Conservation (phyloP, 2,797 vertebrate genomes). For the Pipistrellus kuhlii region DNA sequence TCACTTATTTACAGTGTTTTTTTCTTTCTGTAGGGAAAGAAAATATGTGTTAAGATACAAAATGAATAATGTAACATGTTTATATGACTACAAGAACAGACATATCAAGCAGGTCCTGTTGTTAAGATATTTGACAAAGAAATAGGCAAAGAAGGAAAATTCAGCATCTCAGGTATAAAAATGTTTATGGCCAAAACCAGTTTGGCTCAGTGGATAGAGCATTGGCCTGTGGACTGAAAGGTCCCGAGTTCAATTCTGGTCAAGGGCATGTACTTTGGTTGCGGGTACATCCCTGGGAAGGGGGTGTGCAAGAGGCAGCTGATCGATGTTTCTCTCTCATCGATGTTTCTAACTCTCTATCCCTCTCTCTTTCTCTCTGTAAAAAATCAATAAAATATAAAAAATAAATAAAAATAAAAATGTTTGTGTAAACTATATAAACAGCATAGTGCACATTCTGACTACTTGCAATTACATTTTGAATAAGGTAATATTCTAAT, state of each 20-base stretch:
- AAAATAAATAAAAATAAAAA: not conserved
- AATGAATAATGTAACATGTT: constrained; percentile 69
- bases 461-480: not conserved
- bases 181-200: not conserved
- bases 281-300: no score
- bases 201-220: no score
- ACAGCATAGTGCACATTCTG: not conserved
- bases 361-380: no score
- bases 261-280: no score
- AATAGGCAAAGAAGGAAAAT: constrained; percentile 34
- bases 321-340: no score
- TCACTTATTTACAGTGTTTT: constrained; percentile 29
- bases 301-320: no score
- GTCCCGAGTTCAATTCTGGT: no score
- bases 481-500: not conserved
- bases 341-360: no score
- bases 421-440: not conserved
- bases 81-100: constrained; percentile 58
- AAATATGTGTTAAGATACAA: constrained; percentile 53
- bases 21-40: constrained; percentile 32
- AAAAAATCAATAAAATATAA: no score
- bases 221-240: no score
- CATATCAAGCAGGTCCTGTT: not conserved
- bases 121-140: constrained; percentile 50
- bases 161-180: not conserved